Evolutionary conservation across 1,140 invertebrate species (phyloP), one percentile per base, ranked within the genome.

Genomic region (Brachionus paranguensis): DNA sequence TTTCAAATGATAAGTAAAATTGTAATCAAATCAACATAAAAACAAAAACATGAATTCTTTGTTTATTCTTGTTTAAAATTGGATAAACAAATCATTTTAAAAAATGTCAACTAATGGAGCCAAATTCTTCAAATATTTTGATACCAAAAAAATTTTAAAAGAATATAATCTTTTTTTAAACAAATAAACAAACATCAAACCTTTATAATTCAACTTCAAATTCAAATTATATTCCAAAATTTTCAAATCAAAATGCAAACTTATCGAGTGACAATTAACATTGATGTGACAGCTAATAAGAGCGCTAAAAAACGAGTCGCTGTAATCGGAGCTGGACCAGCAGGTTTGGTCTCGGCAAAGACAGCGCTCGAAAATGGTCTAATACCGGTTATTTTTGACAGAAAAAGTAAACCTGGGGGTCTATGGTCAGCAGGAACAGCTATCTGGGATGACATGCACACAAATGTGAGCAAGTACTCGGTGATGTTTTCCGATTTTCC

Each of bases 401-500:
- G 33, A 20, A 37, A 60, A 83, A 14, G 12, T 64, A 27, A 20
- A 11, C 33, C 53, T 29, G 53, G 78, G 8, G 78, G 78, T 47
- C n/a, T 83, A 29, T 83, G 78, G 78, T 29, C 27, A 4, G 12
- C 78, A 2, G 78, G 53, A 29, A 37, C 14, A n/a, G 27, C 53
- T n/a, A 41, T 65, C 17, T 83, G 78, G 78, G 53, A 83, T n/a
- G n/a, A 29, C 5, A 65, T 83, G 78, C 78, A 95, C 86, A 95
- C 95, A 0, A 96, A 96, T 89, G 89, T 96, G 11, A 95, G 95
- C 1, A 95, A 95, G 87, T 94, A 96, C 90, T 91, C 95, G 4
- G 96, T 96, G 94, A 93, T 93, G 3, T 96, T 93, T 89, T 93
- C 94, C 2, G 94, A 95, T 87, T 92, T 91, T 90, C 93, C 93